phyloP scores from a whole-genome alignment of 2,113 vertebrate species.

The Aviceda subcristata region DNA sequence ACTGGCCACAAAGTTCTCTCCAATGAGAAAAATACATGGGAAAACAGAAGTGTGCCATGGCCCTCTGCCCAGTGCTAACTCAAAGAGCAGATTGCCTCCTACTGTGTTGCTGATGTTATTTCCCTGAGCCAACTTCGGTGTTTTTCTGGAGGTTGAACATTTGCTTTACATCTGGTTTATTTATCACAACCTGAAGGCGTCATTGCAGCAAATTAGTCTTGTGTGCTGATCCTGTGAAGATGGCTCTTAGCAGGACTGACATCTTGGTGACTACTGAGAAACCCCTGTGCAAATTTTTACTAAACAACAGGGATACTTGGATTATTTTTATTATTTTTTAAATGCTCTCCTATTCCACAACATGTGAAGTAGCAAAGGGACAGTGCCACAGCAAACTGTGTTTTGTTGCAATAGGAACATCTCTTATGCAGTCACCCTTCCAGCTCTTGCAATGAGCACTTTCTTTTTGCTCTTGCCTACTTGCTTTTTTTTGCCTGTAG shows the following conservation, averaged over 20 bases:
- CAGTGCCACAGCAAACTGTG: no score
- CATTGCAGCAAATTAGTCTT: not conserved
- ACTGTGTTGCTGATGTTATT: not conserved
- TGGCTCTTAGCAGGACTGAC: not conserved
- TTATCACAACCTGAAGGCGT: not conserved
- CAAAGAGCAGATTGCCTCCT: not conserved
- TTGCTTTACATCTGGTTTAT: not conserved
- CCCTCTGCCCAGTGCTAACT: not conserved
- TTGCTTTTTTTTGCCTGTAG: not conserved
- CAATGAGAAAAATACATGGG: not conserved
- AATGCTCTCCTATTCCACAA: not conserved
- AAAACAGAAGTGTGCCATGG: not conserved
- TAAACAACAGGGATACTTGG: not conserved
- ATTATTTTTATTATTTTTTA: not conserved
- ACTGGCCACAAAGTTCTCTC: not conserved
- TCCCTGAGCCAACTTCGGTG: not conserved
- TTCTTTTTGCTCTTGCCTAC: not conserved
- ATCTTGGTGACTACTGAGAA: not conserved
- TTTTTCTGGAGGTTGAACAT: not conserved
- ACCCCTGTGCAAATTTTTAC: not conserved
- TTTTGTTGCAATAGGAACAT: not conserved
- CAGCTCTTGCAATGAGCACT: not conserved
- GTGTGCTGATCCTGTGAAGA: not conserved
- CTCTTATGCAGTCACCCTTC: not conserved
- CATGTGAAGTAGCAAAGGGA: not conserved